Conservation (phyloP, 2,888 invertebrate genomes). For the Leptinotarsa juncta region DNA sequence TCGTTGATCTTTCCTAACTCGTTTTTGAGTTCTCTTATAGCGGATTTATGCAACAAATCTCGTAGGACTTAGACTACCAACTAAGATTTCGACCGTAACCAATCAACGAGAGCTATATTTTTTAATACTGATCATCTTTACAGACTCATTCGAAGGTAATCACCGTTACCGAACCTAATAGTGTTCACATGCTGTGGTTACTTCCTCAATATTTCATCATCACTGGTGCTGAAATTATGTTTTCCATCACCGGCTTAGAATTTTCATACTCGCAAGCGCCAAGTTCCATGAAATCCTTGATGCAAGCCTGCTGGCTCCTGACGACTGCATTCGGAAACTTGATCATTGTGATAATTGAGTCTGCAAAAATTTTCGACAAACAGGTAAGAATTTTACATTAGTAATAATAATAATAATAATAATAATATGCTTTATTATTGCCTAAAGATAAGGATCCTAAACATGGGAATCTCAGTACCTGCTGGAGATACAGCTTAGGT, state of each 20-base stretch:
- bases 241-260: conserved; percentile 94
- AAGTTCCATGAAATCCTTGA: conserved; percentile 90
- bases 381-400: conserved; percentile 77
- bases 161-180: conserved; percentile 76
- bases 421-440: no score
- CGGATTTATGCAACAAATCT: no score
- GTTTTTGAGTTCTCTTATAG: no score
- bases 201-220: conserved; percentile 94
- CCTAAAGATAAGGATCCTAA: no score
- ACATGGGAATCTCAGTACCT: no score
- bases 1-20: no score
- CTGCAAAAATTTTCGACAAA: conserved; percentile 78
- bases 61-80: no score
- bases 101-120: background rate
- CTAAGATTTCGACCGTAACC: no score
- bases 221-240: conserved; percentile 94
- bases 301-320: conserved; percentile 92
- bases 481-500: no score
- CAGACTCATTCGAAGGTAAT: background rate
- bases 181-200: conserved; percentile 85
- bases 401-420: no score
- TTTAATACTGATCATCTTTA: background rate
- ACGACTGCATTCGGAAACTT: conserved; percentile 95
- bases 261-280: conserved; percentile 97
- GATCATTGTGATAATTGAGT: conserved; percentile 89